Base-by-base conservation (phyloP, 2,797 vertebrate species). In the Odontamblyopus lacepedii region DNA sequence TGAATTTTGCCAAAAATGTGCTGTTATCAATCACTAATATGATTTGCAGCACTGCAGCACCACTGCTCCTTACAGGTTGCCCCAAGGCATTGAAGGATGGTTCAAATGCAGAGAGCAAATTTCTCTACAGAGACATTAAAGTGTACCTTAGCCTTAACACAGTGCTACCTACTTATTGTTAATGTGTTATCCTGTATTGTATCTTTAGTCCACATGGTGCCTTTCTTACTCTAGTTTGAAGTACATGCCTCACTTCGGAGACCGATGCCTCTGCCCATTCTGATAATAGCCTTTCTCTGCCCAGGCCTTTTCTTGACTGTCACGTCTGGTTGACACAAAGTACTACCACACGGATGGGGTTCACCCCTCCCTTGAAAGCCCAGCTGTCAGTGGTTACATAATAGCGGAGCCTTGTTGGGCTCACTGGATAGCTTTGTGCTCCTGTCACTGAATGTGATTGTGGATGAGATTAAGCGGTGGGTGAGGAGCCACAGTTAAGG, bases 371-470 rank as follows among this genome's bases (percentile, higher is more conserved):
- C 86, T 89, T 87, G 85, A 89, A 90, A 88, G 88, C 91, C 91
- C 93, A 94, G 92, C 93, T 95, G 93, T 94, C 91, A 87, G 82
- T 73, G 76, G 91, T 95, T 95, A 94, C 92, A 94, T 95, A 95
- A 95, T 92, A 93, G 92, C 87, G 53, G 83, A 89, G 91, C 88
- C 92, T 92, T 91, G 94, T 92, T 87, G 91, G 92, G 83, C 85
- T 91, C 63, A 83, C 84, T 70, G 85, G 87, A 88, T 78, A 77
- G 91, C 93, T 94, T 94, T 94, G 92, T 94, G 90, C 29, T 78
- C 85, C 85, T 93, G 93, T 92, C 92, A 92, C 81, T 87, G 90
- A 89, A 83, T 88, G 90, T 90, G 91, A 92, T 93, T 94, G 92
- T 86, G 91, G 88, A 80, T 88, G 73, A 94, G 93, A 94, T 94